phyloP scores from a whole-genome alignment of 53 echinoderm and acorn worm genomes.

The Stichopus horrens region DNA sequence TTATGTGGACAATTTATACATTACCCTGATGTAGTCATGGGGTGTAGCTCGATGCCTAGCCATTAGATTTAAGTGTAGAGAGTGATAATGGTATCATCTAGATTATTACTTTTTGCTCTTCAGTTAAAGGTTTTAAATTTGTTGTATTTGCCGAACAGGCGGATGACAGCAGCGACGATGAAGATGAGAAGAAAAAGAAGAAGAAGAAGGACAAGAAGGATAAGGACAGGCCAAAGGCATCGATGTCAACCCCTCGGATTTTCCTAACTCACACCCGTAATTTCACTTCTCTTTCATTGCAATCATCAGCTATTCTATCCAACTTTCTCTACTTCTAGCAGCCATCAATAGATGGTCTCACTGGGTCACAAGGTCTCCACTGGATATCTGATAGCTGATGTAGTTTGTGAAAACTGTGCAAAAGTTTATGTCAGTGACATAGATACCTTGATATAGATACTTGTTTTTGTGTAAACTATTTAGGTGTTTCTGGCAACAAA shows the following conservation, averaged over 20 bases:
- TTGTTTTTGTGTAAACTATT: background rate
- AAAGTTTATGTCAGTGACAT: no score
- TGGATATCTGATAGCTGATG: background rate
- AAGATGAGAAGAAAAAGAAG: constrained; percentile 63
- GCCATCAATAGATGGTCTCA: no score
- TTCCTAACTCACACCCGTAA: constrained; percentile 89
- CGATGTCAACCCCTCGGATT: constrained; percentile 80
- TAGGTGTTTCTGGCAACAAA: no score
- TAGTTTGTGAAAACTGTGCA: background rate
- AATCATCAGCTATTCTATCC: background rate
- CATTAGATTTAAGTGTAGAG: no score
- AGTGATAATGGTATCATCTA: no score
- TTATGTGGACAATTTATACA: no score
- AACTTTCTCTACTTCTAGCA: background rate
- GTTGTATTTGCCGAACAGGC: background rate
- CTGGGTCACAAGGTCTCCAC: background rate
- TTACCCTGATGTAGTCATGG: no score
- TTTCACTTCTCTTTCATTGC: background rate
- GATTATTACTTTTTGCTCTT: no score
- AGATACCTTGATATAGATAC: background rate
- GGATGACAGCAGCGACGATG: constrained; percentile 42
- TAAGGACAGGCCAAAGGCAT: constrained; percentile 56
- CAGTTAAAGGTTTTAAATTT: background rate
- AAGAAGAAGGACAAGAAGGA: constrained; percentile 59
- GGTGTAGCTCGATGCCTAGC: no score